phyloP scores from a whole-genome alignment of 2,113 vertebrate species.

The Rhinolophus sinicus region DNA sequence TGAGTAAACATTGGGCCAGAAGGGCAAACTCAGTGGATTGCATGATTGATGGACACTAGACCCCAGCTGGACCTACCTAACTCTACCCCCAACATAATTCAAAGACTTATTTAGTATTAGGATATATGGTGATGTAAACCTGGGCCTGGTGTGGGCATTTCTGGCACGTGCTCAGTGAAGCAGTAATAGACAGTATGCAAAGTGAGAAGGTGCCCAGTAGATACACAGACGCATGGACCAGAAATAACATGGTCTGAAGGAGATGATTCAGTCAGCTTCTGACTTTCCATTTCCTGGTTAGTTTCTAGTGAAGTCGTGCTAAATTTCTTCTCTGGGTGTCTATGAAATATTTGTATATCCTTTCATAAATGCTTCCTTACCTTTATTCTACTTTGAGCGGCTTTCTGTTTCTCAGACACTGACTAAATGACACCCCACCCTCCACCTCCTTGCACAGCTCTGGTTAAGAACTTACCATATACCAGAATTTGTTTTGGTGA shows the following conservation, averaged over 20 bases:
- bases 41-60: background rate
- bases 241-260: background rate
- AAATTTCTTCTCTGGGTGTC: constrained; percentile 1
- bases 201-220: background rate
- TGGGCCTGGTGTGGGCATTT: background rate
- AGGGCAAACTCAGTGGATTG: background rate
- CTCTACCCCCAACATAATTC: background rate
- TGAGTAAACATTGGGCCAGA: background rate
- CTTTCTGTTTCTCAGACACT: constrained; percentile 25
- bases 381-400: background rate
- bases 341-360: background rate
- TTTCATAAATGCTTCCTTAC: background rate
- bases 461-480: background rate
- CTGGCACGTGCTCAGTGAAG: background rate
- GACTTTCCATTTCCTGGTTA: background rate
- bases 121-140: background rate
- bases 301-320: background rate
- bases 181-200: background rate
- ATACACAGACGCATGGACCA: accelerated
- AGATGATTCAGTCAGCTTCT: background rate
- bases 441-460: background rate
- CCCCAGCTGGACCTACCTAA: background rate
- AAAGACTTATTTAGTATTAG: background rate
- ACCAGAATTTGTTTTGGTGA: constrained; percentile 46
- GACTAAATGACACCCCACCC: background rate